Evolutionary conservation across 1,140 invertebrate species (phyloP), one percentile per base, ranked within the genome.

Genomic region (Plectrocnemia conspersa): DNA sequence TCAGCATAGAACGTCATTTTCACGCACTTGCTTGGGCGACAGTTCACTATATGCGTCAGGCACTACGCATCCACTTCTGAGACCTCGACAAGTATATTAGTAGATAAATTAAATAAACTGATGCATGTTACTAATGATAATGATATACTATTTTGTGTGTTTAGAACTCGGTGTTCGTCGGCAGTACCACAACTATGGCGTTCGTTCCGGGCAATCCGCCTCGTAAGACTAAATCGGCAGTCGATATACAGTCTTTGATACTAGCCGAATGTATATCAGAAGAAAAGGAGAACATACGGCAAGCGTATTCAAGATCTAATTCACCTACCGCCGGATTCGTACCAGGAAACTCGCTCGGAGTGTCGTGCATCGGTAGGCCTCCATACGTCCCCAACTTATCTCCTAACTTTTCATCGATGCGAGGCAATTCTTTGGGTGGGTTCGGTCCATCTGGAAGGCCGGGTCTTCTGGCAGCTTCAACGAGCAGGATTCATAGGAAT

Each of bases 131-230:
- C 9, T 42, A 16, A 42, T 19, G 7, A 6, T 2, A 11, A 29
- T 7, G 3, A 27, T 10, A 46, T 46, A 42, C 15, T 19, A 19
- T 19, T 9, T 18, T 21, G 3, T 21, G 7, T 18, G 16, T 22
- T 19, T 83, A 90, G 68, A 91, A 91, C 69, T 91, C 88, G 1
- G 88, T 91, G 3, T 91, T 92, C 68, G 87, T 89, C 1, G 85
- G 85, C 5, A 77, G 83, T 56, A 78, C 85, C 54, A 70, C 75
- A 56, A 73, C 79, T 56, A 77, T 81, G 77, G 69, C 72, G 36
- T 64, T 75, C 15, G 68, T 83, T 54, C 78, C 83, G 11, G 74
- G 79, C 63, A 77, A 76, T 54, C 76, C 79, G 4, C 84, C 85
- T 0, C 70, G 88, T 2, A 82, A 88, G 55, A 82, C 83, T 1